Evolutionary conservation across 2,797 vertebrate species (phyloP).

Genomic region (Thamnophis elegans): DNA sequence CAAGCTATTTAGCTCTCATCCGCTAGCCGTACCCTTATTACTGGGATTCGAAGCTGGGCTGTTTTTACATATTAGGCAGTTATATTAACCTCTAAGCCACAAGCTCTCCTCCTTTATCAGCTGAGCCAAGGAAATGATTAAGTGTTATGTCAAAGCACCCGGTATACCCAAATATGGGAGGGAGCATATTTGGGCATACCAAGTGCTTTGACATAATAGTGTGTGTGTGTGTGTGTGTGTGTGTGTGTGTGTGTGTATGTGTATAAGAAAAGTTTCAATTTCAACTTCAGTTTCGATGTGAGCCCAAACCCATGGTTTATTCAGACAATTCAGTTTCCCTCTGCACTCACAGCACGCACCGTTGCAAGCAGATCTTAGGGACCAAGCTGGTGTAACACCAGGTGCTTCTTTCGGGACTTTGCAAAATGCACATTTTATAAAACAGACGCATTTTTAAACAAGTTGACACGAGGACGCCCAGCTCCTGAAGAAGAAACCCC

Average conservation of each 20-base stretch:
- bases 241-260: background rate
- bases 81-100: too few relatives aligned
- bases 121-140: too few relatives aligned
- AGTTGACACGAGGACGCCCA: background rate
- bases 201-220: too few relatives aligned
- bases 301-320: background rate
- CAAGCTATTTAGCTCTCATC: too few relatives aligned
- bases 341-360: background rate
- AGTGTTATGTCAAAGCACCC: too few relatives aligned
- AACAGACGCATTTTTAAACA: background rate
- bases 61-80: too few relatives aligned
- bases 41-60: too few relatives aligned
- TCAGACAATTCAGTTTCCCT: background rate
- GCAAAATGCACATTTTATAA: background rate
- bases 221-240: too few relatives aligned
- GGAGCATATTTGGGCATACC: too few relatives aligned
- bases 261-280: background rate
- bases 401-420: background rate
- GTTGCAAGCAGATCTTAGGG: background rate
- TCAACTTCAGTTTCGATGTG: background rate
- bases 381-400: background rate
- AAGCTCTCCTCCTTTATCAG: too few relatives aligned
- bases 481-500: background rate
- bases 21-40: too few relatives aligned
- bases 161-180: too few relatives aligned